Conservation (phyloP, 37 sponge, comb jelly and placozoan species). For the Halichondria panicea region DNA sequence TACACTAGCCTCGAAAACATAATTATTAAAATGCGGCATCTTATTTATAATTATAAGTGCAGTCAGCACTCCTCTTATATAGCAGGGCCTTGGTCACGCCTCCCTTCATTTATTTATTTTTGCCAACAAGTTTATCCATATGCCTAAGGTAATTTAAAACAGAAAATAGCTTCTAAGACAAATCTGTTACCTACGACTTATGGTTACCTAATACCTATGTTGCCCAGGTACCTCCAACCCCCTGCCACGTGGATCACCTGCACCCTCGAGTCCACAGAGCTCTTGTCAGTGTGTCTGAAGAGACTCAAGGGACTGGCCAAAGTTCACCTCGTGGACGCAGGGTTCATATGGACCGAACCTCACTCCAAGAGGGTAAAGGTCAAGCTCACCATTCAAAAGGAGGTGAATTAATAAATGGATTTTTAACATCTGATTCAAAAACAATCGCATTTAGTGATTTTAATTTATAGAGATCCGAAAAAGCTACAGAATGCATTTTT, state of each 20-base stretch:
- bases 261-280: slow-evolving; percentile 85
- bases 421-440: neutral
- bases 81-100: neutral
- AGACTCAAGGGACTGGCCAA: slow-evolving; percentile 79
- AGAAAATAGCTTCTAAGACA: no score
- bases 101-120: neutral
- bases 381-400: slow-evolving; percentile 92
- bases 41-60: no score
- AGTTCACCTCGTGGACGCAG: slow-evolving; percentile 94
- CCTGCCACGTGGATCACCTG: slow-evolving; percentile 86
- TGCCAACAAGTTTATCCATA: no score
- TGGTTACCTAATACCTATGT: no score
- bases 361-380: slow-evolving; percentile 97
- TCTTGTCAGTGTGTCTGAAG: slow-evolving; percentile 92
- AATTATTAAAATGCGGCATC: no score
- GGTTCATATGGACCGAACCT: slow-evolving; percentile 98
- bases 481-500: neutral
- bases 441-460: neutral
- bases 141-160: no score
- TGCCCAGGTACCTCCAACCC: slow-evolving; percentile 88
- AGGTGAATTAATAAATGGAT: slow-evolving; percentile 49
- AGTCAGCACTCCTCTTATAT: no score
- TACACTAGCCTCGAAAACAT: no score
- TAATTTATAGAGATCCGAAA: neutral
- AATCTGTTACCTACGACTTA: no score